These are phyloP conservation scores for Machimus rusticus DNA, from an alignment of 2,888 invertebrate genomes.

Conservation along the genomic window DNA sequence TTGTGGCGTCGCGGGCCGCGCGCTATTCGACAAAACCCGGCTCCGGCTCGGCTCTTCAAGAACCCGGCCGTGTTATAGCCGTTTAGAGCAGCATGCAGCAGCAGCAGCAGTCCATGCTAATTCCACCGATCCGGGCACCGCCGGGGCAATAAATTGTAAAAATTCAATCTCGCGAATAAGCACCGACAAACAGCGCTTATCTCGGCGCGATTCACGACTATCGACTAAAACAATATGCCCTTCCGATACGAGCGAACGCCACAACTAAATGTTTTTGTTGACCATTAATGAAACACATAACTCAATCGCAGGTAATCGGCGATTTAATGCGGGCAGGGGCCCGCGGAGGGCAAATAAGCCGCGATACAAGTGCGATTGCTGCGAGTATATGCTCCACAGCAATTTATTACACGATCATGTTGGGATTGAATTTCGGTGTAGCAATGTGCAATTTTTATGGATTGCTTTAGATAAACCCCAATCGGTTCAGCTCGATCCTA, in stretches of 20 bases:
- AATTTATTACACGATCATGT: slow-evolving; percentile 48
- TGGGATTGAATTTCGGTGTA: slow-evolving; percentile 48
- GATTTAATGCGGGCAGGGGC: slow-evolving; percentile 43
- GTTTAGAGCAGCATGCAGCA: neutral
- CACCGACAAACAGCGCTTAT: slow-evolving; percentile 48
- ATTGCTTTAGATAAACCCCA: slow-evolving; percentile 45
- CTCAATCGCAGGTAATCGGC: slow-evolving; percentile 48
- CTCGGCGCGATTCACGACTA: slow-evolving; percentile 46
- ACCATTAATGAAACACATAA: slow-evolving; percentile 50
- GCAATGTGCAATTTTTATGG: slow-evolving; percentile 48
- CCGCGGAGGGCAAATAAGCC: slow-evolving; percentile 26
- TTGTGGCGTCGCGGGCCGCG: slow-evolving; percentile 29
- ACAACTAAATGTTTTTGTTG: slow-evolving; percentile 48
- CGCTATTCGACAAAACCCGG: neutral
- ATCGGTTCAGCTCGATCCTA: slow-evolving; percentile 23
- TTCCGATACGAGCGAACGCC: slow-evolving; percentile 41
- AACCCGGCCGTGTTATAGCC: neutral
- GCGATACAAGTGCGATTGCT: slow-evolving; percentile 46
- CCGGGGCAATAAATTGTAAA: slow-evolving; percentile 46
- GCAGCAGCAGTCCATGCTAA: neutral
- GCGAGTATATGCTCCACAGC: slow-evolving; percentile 40
- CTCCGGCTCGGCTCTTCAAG: neutral
- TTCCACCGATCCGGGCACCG: neutral
- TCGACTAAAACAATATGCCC: slow-evolving; percentile 45
- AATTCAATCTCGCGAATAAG: slow-evolving; percentile 48